A percentile compares a stretch with the other conserved stretches of the same genome.
Conservation (phyloP, 2,113 vertebrate genomes). For the Acrocephalus kingi region DNA sequence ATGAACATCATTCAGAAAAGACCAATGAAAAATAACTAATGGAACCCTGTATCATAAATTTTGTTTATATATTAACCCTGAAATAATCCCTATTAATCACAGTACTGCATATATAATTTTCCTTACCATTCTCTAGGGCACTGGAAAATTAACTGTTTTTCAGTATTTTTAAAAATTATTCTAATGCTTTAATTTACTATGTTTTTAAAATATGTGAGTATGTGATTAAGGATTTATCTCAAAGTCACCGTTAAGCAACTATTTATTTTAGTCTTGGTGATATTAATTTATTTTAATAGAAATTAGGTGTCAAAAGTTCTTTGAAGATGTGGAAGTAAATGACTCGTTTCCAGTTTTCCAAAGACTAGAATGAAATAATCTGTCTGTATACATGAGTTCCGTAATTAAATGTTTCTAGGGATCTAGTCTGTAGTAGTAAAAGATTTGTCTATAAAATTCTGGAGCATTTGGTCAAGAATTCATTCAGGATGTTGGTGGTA, state of each 20-base stretch:
- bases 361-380: not conserved
- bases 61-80: not conserved
- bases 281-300: not conserved
- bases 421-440: not conserved
- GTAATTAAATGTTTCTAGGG: not conserved
- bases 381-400: not conserved
- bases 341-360: not conserved
- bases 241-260: not conserved
- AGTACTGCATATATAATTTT: not conserved
- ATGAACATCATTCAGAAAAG: not conserved
- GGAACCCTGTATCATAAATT: not conserved
- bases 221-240: not conserved
- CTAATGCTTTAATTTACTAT: not conserved
- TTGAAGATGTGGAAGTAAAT: not conserved
- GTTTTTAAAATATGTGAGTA: not conserved
- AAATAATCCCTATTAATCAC: not conserved
- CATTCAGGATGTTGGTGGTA: not conserved
- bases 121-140: not conserved
- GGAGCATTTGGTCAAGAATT: not conserved
- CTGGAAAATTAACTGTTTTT: not conserved
- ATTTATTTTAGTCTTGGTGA: not conserved
- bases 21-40: not conserved
- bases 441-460: not conserved
- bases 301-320: not conserved
- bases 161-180: not conserved